Base-by-base conservation (phyloP, 2,797 vertebrate species). In the Lacerta agilis region DNA sequence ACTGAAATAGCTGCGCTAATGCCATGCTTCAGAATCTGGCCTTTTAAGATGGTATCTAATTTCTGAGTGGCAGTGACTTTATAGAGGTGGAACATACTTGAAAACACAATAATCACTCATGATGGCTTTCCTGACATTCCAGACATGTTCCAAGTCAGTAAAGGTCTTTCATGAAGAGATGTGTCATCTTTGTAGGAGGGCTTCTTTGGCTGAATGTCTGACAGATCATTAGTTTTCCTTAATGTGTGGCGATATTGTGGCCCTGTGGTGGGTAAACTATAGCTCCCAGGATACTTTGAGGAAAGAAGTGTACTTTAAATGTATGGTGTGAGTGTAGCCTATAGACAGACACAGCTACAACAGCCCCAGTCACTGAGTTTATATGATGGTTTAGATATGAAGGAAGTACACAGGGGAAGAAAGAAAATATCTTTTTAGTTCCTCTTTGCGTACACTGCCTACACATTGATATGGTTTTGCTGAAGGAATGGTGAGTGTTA, bases 11-110 rank as follows among this genome's bases (percentile, higher is more conserved):
- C 33, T 43, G 66, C 38, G 69, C 38, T 88, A 58, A 71, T 77
- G 43, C 43, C 43, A 41, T 29, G 75, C 36, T 88, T 61, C 87
- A 79, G 49, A 55, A 49, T 27, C 66, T 84, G 87, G 76, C 87
- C 75, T 88, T 88, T 84, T 84, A 61, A 88, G 58, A 76, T 87
- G 66, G 83, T 88, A 79, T 78, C 87, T 83, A 83, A 27, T 83
- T 58, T 6, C 75, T 83, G 82, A 88, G 75, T 79, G 87, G 66
- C 82, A 79, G 45, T 88, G 82, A 72, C 87, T 79, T 88, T 84
- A 88, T 79, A 84, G 49, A 84, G 55, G 82, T 4, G 5, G 36
- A 88, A 84, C 66, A 29, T 61, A 61, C 9, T 78, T 78, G 87
- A 88, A 88, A 83, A 72, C 49, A 49, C 75, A 84, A 71, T 88